A percentile compares a stretch with the other conserved stretches of the same genome.
These are phyloP conservation scores for Protosalanx chinensis DNA, from an alignment of 2,797 vertebrate species.

Conservation along the genomic window DNA sequence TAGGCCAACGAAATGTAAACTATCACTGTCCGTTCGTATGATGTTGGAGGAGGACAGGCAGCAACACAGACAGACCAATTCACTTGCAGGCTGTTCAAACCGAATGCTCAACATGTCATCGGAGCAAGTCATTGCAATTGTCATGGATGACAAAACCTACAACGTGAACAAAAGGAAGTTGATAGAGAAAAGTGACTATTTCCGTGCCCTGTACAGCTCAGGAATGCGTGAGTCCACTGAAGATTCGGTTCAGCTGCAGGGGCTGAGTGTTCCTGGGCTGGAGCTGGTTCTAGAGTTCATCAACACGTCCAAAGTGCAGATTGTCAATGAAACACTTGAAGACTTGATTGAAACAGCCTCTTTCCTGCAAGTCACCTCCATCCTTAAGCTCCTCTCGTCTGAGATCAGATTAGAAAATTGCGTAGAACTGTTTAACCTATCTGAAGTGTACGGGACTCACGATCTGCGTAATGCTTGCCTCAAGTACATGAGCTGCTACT, in stretches of 20 bases:
- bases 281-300: conserved; percentile 93
- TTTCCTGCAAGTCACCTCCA: conserved; percentile 89
- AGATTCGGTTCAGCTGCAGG: conserved; percentile 83
- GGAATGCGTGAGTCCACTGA: conserved; percentile 92
- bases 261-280: conserved; percentile 85
- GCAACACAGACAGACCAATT: conserved; percentile 1
- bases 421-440: conserved; percentile 84
- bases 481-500: conserved; percentile 84
- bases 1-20: conserved; percentile 64
- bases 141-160: conserved; percentile 85
- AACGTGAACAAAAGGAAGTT: conserved; percentile 88
- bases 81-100: background rate
- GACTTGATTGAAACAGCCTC: conserved; percentile 91
- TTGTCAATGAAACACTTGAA: conserved; percentile 79
- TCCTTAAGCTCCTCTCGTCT: conserved; percentile 83
- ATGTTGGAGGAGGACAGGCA: conserved; percentile 9
- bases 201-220: conserved; percentile 91
- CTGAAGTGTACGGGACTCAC: conserved; percentile 86
- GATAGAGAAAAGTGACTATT: conserved; percentile 95
- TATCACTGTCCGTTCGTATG: conserved; percentile 30
- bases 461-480: conserved; percentile 83
- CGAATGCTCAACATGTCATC: conserved; percentile 68
- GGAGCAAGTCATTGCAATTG: conserved; percentile 83
- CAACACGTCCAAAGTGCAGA: conserved; percentile 83
- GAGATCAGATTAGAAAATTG: conserved; percentile 86